phyloP scores from a whole-genome alignment of 2,888 invertebrate species.

The Polietes domitor region DNA sequence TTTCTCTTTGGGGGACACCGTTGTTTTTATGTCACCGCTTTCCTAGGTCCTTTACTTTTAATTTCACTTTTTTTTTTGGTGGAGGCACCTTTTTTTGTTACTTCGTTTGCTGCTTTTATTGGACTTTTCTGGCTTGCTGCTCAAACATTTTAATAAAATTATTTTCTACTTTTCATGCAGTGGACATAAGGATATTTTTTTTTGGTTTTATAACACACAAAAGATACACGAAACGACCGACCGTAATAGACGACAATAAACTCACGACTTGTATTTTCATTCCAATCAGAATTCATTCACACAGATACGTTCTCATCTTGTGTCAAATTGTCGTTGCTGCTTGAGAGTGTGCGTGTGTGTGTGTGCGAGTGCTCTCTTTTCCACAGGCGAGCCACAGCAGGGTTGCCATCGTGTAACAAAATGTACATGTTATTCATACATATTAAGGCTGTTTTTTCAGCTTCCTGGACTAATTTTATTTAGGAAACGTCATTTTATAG shows the following conservation, averaged over 20 bases:
- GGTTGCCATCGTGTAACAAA: constrained; percentile 10
- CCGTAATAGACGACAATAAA: constrained; percentile 61
- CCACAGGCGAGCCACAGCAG: not conserved
- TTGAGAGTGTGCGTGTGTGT: not conserved
- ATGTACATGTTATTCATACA: no score
- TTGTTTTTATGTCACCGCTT: no score
- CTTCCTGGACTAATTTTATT: no score
- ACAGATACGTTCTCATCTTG: constrained; percentile 24
- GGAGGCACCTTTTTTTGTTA: not conserved
- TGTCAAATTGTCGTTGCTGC: constrained; percentile 41
- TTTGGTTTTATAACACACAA: constrained; percentile 37
- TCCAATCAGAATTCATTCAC: constrained; percentile 60
- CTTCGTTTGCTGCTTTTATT: not conserved
- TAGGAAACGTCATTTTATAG: no score
- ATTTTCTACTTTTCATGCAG: not conserved
- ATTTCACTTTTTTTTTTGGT: not conserved
- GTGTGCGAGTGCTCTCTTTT: not conserved
- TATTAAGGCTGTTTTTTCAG: no score
- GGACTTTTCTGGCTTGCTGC: not conserved
- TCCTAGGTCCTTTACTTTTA: not conserved
- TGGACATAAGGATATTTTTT: constrained; percentile 6
- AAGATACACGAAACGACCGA: constrained; percentile 1
- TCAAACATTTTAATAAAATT: not conserved
- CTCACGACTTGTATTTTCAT: constrained; percentile 54
- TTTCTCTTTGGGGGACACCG: no score